A percentile compares a stretch with the other conserved stretches of the same genome.
These are phyloP conservation scores for Mellivora capensis DNA, from an alignment of 2,113 vertebrate genomes.

Conservation along the genomic window DNA sequence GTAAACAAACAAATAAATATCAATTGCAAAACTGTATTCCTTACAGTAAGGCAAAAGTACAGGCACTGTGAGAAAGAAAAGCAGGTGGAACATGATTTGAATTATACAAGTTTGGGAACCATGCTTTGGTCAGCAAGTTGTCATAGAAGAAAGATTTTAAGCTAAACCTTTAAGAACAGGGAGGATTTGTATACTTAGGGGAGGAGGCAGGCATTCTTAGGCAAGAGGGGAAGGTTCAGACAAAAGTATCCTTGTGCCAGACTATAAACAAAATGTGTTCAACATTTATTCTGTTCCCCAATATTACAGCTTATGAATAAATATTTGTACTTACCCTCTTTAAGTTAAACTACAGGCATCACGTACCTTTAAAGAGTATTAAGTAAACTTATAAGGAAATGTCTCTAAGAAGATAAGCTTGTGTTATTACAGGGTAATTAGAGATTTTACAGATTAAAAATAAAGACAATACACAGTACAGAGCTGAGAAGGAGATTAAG, in stretches of 20 bases:
- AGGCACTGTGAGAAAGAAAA: not conserved
- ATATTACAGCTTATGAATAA: not conserved
- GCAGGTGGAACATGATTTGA: not conserved
- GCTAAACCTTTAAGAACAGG: not conserved
- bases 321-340: not conserved
- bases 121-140: not conserved
- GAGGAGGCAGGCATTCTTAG: not conserved
- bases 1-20: not conserved
- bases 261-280: not conserved
- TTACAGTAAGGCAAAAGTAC: not conserved
- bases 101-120: not conserved
- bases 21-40: no score
- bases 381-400: conserved; percentile 45
- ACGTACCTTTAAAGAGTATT: conserved; percentile 43
- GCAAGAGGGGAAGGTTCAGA: not conserved
- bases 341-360: not conserved
- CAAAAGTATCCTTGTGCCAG: not conserved
- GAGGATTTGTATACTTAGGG: not conserved
- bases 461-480: conserved; percentile 18
- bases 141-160: not conserved
- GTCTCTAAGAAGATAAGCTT: conserved; percentile 18
- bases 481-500: conserved; percentile 30
- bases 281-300: not conserved
- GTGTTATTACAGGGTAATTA: conserved; percentile 47
- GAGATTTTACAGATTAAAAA: conserved; percentile 68